Percentiles rank a stretch among this genome's conserved stretches.
phyloP scores from a whole-genome alignment of 2,797 vertebrate genomes.

The Rhinatrema bivittatum region DNA sequence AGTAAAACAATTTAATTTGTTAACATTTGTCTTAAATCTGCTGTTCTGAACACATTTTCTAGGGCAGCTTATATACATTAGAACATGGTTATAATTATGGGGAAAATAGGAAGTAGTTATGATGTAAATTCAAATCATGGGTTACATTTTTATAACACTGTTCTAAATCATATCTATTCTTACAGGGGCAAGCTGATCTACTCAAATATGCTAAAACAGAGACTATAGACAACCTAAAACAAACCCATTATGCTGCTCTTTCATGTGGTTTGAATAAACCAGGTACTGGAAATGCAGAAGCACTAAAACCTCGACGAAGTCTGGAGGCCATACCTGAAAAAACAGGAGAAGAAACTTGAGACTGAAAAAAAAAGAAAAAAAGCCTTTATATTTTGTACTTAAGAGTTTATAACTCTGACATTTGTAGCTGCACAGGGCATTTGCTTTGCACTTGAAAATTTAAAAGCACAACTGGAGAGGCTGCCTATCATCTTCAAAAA shows the following conservation, averaged over 20 bases:
- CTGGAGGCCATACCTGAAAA: slow-evolving; percentile 84
- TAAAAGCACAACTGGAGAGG: slow-evolving; percentile 84
- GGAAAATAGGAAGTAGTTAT: no score
- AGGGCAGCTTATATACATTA: no score
- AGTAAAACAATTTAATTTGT: no score
- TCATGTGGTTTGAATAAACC: slow-evolving; percentile 82
- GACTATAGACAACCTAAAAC: slow-evolving; percentile 89
- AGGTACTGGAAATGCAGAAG: slow-evolving; percentile 47
- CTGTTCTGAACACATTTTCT: no score
- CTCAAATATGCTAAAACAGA: slow-evolving; percentile 88
- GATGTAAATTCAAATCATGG: no score
- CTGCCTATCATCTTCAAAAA: slow-evolving; percentile 59
- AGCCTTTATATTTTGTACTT: no score
- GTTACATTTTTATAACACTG: no score
- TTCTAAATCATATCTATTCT: slow-evolving; percentile 11
- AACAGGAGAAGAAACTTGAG: slow-evolving; percentile 63
- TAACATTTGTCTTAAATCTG: no score
- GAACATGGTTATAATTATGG: no score
- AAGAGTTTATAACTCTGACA: slow-evolving; percentile 54
- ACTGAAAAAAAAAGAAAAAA: no score
- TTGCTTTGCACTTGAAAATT: slow-evolving; percentile 57
- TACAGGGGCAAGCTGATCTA: slow-evolving; percentile 90
- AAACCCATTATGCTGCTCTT: slow-evolving; percentile 88
- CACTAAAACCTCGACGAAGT: slow-evolving; percentile 64
- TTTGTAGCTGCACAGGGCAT: slow-evolving; percentile 44